Evolutionary conservation across 2,888 invertebrate genomes (phyloP).

Genomic region (Drosophila monieri): DNA sequence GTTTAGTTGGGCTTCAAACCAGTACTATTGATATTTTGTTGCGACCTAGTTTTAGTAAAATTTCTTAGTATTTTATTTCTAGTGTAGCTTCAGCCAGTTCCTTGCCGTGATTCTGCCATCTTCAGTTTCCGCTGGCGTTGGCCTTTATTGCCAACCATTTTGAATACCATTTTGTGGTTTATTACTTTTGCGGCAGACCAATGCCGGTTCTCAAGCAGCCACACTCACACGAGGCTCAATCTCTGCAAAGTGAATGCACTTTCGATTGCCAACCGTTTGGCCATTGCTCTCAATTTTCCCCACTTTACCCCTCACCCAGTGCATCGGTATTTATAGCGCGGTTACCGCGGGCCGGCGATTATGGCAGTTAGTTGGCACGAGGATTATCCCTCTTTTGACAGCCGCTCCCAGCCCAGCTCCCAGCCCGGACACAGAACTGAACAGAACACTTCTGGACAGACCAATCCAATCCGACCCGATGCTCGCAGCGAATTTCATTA

Average conservation of each 20-base stretch:
- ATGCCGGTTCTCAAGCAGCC: constrained; percentile 66
- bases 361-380: constrained; percentile 71
- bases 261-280: constrained; percentile 55
- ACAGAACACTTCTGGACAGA: not conserved
- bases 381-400: constrained; percentile 71
- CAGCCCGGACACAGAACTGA: not conserved
- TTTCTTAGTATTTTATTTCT: not conserved
- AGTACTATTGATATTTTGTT: not conserved
- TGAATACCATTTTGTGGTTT: constrained; percentile 79
- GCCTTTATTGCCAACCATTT: constrained; percentile 78
- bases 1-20: not conserved
- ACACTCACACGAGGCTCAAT: constrained; percentile 21
- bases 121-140: constrained; percentile 34
- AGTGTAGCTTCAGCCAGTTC: constrained; percentile 16
- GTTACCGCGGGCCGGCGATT: constrained; percentile 56
- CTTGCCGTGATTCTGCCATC: constrained; percentile 33
- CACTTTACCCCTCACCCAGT: constrained; percentile 10
- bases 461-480: constrained; percentile 41
- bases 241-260: constrained; percentile 64
- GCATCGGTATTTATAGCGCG: constrained; percentile 51
- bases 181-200: constrained; percentile 72
- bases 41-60: too few species aligned
- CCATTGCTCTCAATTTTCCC: constrained; percentile 20
- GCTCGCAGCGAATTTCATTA: constrained; percentile 61
- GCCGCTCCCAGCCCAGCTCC: constrained; percentile 34